Evolutionary conservation across 2,113 vertebrate genomes (phyloP), one percentile per base, ranked within the genome.

Genomic region (Nyctereutes procyonoides): DNA sequence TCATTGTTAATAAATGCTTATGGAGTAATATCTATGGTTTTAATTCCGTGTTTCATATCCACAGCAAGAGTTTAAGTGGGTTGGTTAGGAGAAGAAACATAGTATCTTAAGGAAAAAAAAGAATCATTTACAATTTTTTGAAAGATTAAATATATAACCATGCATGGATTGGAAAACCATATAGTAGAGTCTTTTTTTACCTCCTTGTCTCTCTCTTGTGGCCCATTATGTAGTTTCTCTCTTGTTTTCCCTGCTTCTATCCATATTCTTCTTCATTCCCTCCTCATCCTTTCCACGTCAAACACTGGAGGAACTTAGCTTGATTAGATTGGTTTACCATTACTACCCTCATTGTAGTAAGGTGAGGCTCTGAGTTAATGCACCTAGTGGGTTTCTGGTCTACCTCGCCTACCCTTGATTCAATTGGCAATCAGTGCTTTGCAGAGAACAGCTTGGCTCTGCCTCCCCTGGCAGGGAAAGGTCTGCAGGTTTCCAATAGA

Each of bases 241-340:
- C n/a, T 69, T 32, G 8, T 87, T 43, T 43, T 43, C 30, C 96
- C 69, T 73, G 48, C 8, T 80, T 86, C 35, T 63, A 4, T 79
- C 24, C 24, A 69, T 20, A 38, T 32, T 92, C 8, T 65, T 88
- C 55, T 71, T 20, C 26, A 35, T 77, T 43, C 15, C 15, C 22
- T 82, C 88, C 35, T 95, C n/a, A 32, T 60, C 63, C 32, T 93
- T 92, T 83, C 62, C 16, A 82, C n/a, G 81, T 32, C 65, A 93
- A 32, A 73, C 88, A 38, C 30, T 28, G 48, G 22, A 93, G 30
- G 79, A 95, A 67, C 24, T 73, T 56, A 63, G 19, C 32, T 81
- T 84, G 65, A 7, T 84, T 73, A 19, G 38, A n/a, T 63, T 67
- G 60, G 60, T 30, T 95, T 51, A 58, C 17, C 11, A 0, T 93